Evolutionary conservation across 2,113 vertebrate genomes (phyloP).

Genomic region (Lagopus muta): DNA sequence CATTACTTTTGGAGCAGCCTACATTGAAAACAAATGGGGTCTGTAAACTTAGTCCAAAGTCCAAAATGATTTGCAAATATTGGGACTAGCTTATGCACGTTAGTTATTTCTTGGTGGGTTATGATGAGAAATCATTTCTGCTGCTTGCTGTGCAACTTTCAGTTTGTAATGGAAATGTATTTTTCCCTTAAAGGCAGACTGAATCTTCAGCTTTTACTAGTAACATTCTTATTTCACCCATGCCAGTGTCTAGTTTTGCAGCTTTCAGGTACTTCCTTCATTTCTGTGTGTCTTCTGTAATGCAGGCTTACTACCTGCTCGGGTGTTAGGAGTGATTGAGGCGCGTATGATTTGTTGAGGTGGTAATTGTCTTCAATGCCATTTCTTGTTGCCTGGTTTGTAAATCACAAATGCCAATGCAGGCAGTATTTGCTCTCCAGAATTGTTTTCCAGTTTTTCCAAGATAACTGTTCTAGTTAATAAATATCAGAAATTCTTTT

Average conservation of each 20-base stretch:
- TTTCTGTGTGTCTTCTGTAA: not conserved
- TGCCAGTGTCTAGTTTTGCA: not conserved
- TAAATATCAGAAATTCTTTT: slow-evolving; percentile 49
- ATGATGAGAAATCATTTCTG: not conserved
- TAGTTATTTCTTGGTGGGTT: not conserved
- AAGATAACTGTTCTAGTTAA: slow-evolving; percentile 20
- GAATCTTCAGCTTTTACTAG: not conserved
- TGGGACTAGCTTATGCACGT: not conserved
- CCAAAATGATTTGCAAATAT: not conserved
- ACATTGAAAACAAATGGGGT: not conserved
- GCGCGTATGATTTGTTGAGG: not conserved
- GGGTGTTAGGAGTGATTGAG: not conserved
- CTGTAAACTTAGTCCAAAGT: not conserved
- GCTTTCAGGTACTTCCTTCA: not conserved
- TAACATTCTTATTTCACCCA: not conserved
- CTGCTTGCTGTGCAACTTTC: not conserved
- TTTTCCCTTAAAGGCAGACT: not conserved
- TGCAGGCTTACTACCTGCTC: not conserved
- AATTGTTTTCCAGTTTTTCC: not conserved
- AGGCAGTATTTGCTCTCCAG: not conserved
- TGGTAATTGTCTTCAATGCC: not conserved
- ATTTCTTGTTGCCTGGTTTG: not conserved
- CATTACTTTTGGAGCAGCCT: no score
- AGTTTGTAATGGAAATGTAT: not conserved
- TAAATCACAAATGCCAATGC: not conserved